These are phyloP conservation scores for Hoplodrina ambigua DNA, from an alignment of 2,888 invertebrate genomes.

Conservation along the genomic window DNA sequence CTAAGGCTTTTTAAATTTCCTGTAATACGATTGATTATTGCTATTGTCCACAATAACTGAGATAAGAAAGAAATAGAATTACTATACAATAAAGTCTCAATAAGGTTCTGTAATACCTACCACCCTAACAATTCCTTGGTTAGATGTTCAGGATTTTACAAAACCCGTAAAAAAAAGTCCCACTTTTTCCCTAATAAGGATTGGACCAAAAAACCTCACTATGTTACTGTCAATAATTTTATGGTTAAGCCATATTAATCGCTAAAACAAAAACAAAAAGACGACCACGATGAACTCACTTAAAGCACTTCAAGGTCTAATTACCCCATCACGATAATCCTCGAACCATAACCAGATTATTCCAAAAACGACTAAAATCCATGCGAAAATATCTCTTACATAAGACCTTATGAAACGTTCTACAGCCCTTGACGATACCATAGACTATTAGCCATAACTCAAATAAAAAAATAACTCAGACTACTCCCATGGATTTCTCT, in stretches of 20 bases:
- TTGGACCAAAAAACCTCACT: too few species aligned
- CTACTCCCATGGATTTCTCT: slow-evolving; percentile 82
- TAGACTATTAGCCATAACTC: slow-evolving; percentile 47
- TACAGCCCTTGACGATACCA: slow-evolving; percentile 40
- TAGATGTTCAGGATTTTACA: too few species aligned
- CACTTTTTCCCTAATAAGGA: neutral
- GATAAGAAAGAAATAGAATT: too few species aligned
- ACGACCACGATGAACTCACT: slow-evolving; percentile 1
- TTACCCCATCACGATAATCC: slow-evolving; percentile 37
- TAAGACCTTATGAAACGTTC: slow-evolving; percentile 29
- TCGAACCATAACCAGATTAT: slow-evolving; percentile 49
- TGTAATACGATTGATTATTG: too few species aligned
- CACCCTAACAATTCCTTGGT: too few species aligned
- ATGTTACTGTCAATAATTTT: neutral
- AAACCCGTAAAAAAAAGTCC: too few species aligned
- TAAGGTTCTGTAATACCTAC: too few species aligned
- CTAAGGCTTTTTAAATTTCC: too few species aligned
- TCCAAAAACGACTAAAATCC: slow-evolving; percentile 46
- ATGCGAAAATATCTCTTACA: slow-evolving; percentile 21
- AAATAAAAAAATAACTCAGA: slow-evolving; percentile 49
- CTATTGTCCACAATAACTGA: too few species aligned
- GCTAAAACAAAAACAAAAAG: slow-evolving; percentile 7
- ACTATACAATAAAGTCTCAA: too few species aligned
- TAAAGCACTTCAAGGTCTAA: slow-evolving; percentile 49
- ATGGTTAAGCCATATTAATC: neutral